Conservation (phyloP, 1,140 invertebrate genomes). For the Platorchestia sp. region DNA sequence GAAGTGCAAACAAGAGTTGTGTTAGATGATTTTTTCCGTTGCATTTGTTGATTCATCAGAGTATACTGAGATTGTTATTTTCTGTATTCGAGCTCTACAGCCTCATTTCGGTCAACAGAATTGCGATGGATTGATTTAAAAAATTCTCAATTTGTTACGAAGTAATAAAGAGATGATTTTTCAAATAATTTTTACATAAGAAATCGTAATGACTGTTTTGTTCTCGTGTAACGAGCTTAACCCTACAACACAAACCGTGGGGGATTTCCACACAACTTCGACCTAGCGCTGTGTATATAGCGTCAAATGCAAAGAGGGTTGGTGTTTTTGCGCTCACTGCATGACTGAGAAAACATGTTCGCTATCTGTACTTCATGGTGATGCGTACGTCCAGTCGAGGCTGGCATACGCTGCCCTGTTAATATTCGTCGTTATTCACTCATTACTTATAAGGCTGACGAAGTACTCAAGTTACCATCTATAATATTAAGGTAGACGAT, state of each 20-base stretch:
- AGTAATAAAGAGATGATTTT: background rate
- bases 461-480: conserved; percentile 23
- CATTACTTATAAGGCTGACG: background rate
- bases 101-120: too few relatives aligned
- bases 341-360: too few relatives aligned
- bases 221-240: background rate
- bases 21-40: too few relatives aligned
- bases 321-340: too few relatives aligned
- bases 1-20: background rate
- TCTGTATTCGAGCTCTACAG: background rate
- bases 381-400: background rate
- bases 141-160: background rate
- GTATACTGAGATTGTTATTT: background rate
- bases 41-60: too few relatives aligned
- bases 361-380: background rate
- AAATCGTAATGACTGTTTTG: background rate
- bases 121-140: background rate
- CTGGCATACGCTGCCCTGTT: background rate
- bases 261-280: background rate
- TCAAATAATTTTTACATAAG: background rate
- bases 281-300: too few relatives aligned
- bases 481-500: background rate
- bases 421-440: background rate
- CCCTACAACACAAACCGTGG: background rate
- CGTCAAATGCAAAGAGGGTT: too few relatives aligned